Evolutionary conservation across 2,888 invertebrate species (phyloP), one percentile per base, ranked within the genome.

Genomic region (Zaprionus obscuricornis): DNA sequence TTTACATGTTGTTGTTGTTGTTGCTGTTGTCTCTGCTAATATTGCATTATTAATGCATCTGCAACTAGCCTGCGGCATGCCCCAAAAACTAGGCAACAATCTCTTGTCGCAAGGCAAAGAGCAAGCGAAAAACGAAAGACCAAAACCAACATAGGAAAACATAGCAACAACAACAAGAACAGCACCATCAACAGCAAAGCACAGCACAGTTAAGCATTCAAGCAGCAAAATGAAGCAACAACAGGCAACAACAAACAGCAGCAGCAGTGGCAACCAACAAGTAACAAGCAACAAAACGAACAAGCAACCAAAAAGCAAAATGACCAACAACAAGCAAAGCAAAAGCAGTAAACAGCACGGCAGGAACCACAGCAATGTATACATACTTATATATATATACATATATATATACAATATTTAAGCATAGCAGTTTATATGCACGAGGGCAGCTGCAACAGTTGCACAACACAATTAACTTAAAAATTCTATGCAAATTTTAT

Each of bases 1-100:
- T n/a, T n/a, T 2, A n/a, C 13, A 29, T n/a, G 29, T 29, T 29
- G 4, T n/a, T n/a, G 31, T 31, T 11, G 31, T 31, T n/a, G n/a
- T 10, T 31, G 13, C 3, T 26, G 17, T 14, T 51, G 27, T 37
- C 31, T 29, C 43, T 54, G 55, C 77, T 74, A 70, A 70, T 74
- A 74, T 76, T 75, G 73, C 76, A 75, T 79, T 76, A 79, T 79
- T 75, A 79, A 75, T 73, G 73, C 76, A 75, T 66, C 76, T 73
- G 75, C 76, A 75, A 34, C 57, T 42, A 29, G 39, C 46, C 26
- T 17, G 54, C 37, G 43, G 29, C 39, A 46, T 24, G 63, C 49
- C 63, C 63, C 40, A 51, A 40, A 27, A 22, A 34, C 33, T 37
- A 62, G 51, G 45, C 55, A 34, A 49, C 54, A 55, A 49, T 59